Conservation (phyloP, 1,140 invertebrate genomes). For the Caenorhabditis latens region DNA sequence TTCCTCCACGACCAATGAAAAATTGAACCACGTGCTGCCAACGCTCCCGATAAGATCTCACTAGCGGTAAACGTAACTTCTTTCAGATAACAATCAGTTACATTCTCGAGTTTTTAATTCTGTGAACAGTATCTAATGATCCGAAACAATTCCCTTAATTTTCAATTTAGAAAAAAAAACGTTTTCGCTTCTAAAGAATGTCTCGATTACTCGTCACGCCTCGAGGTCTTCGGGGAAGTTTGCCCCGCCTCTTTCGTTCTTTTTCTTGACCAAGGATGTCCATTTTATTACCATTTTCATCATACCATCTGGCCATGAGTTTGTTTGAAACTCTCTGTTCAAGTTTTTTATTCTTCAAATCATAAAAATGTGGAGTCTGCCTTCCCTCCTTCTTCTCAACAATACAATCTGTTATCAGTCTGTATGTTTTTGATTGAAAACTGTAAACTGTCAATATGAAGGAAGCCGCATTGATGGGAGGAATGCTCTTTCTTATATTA, state of each 20-base stretch:
- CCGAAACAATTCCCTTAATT: neutral
- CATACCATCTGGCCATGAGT: neutral
- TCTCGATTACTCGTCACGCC: conserved; percentile 4
- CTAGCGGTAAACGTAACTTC: neutral
- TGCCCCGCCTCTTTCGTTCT: neutral
- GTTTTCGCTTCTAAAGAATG: neutral
- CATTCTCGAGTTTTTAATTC: neutral
- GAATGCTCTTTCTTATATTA: too few relatives aligned
- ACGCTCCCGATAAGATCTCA: neutral
- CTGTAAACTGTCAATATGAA: conserved; percentile 14
- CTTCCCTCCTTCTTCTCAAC: neutral
- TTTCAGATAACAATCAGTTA: neutral
- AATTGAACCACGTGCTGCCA: neutral
- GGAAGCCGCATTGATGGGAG: neutral
- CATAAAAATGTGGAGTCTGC: neutral
- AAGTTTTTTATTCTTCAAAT: neutral
- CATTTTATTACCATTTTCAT: conserved; percentile 6
- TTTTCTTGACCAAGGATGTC: neutral
- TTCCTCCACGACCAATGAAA: neutral
- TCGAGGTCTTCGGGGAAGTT: neutral
- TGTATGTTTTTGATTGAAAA: conserved; percentile 5
- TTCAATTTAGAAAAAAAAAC: neutral
- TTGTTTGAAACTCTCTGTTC: neutral
- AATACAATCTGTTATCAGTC: conserved; percentile 15
- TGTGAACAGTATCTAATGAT: neutral